A percentile compares a stretch with the other conserved stretches of the same genome.
Conservation (phyloP, 2,113 vertebrate genomes). For the Melanerpes aurifrons region DNA sequence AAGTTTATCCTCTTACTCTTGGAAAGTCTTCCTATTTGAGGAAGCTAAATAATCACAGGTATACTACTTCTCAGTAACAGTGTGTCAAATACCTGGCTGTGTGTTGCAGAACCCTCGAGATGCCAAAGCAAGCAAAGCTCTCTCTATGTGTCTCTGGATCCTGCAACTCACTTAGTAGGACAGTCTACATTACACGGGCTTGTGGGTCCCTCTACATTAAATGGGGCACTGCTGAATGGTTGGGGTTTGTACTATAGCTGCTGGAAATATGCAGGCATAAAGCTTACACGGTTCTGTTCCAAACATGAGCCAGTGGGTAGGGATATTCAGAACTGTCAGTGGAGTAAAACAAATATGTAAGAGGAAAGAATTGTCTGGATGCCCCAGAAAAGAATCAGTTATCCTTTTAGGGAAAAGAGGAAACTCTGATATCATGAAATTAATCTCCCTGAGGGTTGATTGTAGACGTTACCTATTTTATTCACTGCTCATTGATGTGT, state of each 20-base stretch:
- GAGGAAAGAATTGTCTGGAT: not conserved
- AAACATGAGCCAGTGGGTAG: not conserved
- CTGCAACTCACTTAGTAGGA: not conserved
- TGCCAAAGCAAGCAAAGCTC: not conserved
- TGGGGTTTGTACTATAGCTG: not conserved
- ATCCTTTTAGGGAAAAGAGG: not conserved
- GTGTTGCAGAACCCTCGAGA: not conserved
- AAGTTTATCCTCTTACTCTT: not conserved
- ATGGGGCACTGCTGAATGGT: not conserved
- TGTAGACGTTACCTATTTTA: not conserved
- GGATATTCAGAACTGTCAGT: fast-evolving
- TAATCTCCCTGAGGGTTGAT: not conserved
- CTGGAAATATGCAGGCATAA: not conserved
- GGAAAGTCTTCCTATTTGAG: not conserved
- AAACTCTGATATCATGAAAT: not conserved
- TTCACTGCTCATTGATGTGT: not conserved
- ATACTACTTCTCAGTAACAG: not conserved
- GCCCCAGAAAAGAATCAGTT: not conserved
- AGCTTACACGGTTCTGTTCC: not conserved
- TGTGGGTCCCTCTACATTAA: not conserved
- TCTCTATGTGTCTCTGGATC: not conserved
- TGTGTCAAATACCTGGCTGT: not conserved
- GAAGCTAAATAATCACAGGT: not conserved
- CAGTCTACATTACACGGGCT: not conserved
- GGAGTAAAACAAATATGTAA: not conserved